phyloP scores from a whole-genome alignment of 2,888 invertebrate genomes.

The Drosophila tanythrix region DNA sequence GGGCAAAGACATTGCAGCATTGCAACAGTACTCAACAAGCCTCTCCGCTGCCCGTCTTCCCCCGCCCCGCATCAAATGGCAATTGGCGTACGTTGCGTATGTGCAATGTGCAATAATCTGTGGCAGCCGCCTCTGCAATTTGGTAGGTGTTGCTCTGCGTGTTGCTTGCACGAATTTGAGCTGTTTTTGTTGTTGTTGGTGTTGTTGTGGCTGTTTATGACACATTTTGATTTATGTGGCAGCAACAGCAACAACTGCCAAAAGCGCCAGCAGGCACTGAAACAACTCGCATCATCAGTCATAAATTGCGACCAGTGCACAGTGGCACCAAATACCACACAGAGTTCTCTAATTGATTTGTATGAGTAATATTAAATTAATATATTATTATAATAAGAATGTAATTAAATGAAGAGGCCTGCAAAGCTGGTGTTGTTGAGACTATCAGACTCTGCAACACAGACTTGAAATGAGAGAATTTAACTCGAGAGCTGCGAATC shows the following conservation, averaged over 20 bases:
- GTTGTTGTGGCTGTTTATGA: slow-evolving; percentile 67
- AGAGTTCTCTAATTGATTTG: background rate
- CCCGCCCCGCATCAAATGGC: slow-evolving; percentile 21
- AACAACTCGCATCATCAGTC: slow-evolving; percentile 68
- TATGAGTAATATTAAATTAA: background rate
- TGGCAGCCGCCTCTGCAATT: slow-evolving; percentile 18
- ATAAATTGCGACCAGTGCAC: slow-evolving; percentile 49
- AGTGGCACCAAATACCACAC: slow-evolving; percentile 4
- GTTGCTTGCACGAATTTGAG: slow-evolving; percentile 7
- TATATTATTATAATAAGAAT: background rate
- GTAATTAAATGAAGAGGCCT: background rate
- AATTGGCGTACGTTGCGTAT: slow-evolving; percentile 60
- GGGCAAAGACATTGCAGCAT: slow-evolving; percentile 57
- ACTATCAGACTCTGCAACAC: background rate
- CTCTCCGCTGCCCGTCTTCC: background rate
- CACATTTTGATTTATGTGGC: slow-evolving; percentile 75
- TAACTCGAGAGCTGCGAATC: no score
- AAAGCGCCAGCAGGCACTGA: slow-evolving; percentile 62
- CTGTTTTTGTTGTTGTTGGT: slow-evolving; percentile 19
- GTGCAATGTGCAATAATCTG: slow-evolving; percentile 68
- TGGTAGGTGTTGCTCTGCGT: slow-evolving; percentile 39
- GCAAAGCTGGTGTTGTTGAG: background rate
- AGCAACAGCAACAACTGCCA: slow-evolving; percentile 60
- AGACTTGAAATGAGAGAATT: background rate
- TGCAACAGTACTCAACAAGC: background rate